A percentile compares a stretch with the other conserved stretches of the same genome.
phyloP scores from a whole-genome alignment of 30 jellyfish, hydroid and myxozoan species.

The Cassiopea andromeda region DNA sequence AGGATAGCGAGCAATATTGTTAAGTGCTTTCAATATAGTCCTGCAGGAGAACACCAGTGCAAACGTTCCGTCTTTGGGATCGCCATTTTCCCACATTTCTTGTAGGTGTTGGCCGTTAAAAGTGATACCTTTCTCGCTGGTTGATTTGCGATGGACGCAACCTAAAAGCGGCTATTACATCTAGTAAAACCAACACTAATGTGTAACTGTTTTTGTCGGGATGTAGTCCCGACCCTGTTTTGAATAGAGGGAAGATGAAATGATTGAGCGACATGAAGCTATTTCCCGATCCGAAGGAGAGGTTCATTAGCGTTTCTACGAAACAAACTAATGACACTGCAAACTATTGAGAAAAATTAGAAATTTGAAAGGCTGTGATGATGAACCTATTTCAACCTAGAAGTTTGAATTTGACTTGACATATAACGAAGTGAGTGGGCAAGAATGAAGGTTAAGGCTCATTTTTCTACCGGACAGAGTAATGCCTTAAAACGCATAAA shows the following conservation, averaged over 20 bases:
- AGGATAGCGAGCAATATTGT: slow-evolving; percentile 11
- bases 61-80: slow-evolving; percentile 2
- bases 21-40: not conserved
- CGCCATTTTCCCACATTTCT: slow-evolving; percentile 55
- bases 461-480: not conserved
- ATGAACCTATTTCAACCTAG: no score
- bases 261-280: not conserved
- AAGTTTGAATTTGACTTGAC: not conserved
- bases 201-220: slow-evolving; percentile 9
- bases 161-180: not conserved
- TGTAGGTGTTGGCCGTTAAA: not conserved
- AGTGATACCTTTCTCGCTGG: slow-evolving; percentile 9
- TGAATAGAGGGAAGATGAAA: not conserved
- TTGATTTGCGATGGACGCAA: not conserved
- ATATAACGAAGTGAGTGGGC: not conserved
- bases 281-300: not conserved
- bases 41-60: not conserved
- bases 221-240: not conserved
- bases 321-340: not conserved
- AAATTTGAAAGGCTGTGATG: no score
- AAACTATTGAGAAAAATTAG: not conserved
- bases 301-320: not conserved
- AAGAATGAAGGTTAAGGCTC: no score
- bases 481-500: no score
- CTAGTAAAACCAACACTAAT: not conserved